Evolutionary conservation across 1,140 invertebrate species (phyloP), one percentile per base, ranked within the genome.

Genomic region (Neodiprion virginianus): DNA sequence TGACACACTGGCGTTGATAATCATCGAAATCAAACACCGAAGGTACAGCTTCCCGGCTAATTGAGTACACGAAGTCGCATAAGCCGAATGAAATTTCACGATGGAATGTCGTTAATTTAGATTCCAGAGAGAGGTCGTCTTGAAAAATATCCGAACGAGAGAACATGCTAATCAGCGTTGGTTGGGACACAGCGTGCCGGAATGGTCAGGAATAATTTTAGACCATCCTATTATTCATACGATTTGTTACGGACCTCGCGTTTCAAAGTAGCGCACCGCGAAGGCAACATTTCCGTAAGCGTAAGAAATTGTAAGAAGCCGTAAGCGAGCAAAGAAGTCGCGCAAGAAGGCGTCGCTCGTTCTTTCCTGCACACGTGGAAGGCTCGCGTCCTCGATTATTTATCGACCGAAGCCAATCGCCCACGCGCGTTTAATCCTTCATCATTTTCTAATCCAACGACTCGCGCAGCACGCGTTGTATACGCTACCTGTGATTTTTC

Each of bases 301-400:
- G 53, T 61, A 61, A 61, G 53, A 61, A 61, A 61, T 61, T 61
- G 53, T 61, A 61, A 61, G 53, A 61, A 61, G 53, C 53, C 53
- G 53, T 61, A 61, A 61, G 53, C 53, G 53, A 17, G n/a, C 53
- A 17, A 17, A 61, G 53, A 17, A 61, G 53, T 61, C 11, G 53
- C 53, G 53, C 11, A 17, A 61, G 53, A 61, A 61, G 53, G 53
- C 53, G n/a, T 61, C 7, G 7, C 3, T 61, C n/a, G 53, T 40
- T 40, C 28, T 40, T 40, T 40, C 28, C 28, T 40, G 28, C 28
- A 40, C 28, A 61, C 53, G 53, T 61, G 53, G 7, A 12, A 61
- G 53, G 53, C 53, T 12, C 53, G 53, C 53, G 53, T 61, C 53
- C 28, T 61, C n/a, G 53, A 61, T 61, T 61, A 61, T 61, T 61